Base-by-base conservation (phyloP, 2,888 invertebrate genomes). In the Conistra vaccinii region DNA sequence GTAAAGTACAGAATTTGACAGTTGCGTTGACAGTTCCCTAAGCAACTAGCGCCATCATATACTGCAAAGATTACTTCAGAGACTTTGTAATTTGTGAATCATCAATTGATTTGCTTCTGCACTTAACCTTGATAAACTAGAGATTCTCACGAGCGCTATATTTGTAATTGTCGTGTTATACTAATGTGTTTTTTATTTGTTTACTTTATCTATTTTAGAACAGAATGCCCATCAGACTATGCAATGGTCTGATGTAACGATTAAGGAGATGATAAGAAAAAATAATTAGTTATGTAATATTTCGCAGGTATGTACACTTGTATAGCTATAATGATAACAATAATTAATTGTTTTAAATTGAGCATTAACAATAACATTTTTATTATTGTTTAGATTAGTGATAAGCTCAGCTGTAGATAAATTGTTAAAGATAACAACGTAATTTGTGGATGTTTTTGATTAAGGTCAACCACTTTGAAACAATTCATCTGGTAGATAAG, bases 51-150 rank as follows among this genome's bases (percentile, higher is more conserved):
- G 58, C 71, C 72, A 65, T 12, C 1, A 4, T 6, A 17, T 17
- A 17, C 5, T 35, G 7, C 20, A n/a, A 71, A 35, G 20, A 51
- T 53, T 70, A 76, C n/a, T 10, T 35, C 58, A 7, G 29, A 35
- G 12, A 29, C 17, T 70, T 29, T 69, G 48, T 71, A 45, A 39
- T 70, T 57, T 61, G 53, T 67, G 23, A 80, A 76, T 81, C 66
- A 81, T 73, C 69, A 73, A 78, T 80, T 78, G 57, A 61, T 35
- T 69, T 66, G 45, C 65, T 70, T 63, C 29, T 81, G 73, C 57
- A 57, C 69, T 78, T 73, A 78, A 53, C 81, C 81, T 82, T 82
- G 66, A 61, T 61, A 48, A 71, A 62, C 63, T 29, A 39, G 45
- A 48, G 75, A 79, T 75, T 78, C 69, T 66, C 51, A 55, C 29